Evolutionary conservation across 2,888 invertebrate species (phyloP).

Genomic region (Drosophila kuntzei): DNA sequence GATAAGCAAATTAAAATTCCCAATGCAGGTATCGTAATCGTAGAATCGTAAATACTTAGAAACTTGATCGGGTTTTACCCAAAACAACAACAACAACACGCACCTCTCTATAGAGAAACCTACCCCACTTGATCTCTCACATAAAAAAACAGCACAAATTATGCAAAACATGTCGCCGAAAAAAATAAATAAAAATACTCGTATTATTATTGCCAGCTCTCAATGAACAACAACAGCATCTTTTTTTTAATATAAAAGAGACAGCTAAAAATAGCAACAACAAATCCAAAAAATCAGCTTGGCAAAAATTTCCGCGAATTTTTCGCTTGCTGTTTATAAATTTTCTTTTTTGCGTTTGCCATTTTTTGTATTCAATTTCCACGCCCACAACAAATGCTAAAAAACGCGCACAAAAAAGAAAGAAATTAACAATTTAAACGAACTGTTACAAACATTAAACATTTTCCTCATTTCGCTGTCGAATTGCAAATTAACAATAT

Average conservation of each 20-base stretch:
- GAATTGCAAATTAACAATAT: slow-evolving; percentile 3
- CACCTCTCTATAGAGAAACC: slow-evolving; percentile 30
- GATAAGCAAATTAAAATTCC: slow-evolving; percentile 32
- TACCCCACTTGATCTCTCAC: slow-evolving; percentile 40
- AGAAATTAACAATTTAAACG: slow-evolving; percentile 22
- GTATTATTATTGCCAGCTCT: slow-evolving; percentile 39
- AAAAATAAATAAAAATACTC: slow-evolving; percentile 25
- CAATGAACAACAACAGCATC: slow-evolving; percentile 7
- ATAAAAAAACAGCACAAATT: slow-evolving; percentile 32
- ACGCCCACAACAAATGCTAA: slow-evolving; percentile 37
- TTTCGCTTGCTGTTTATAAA: slow-evolving; percentile 49
- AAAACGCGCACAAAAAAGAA: neutral
- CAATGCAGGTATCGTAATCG: slow-evolving; percentile 60
- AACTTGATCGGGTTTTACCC: slow-evolving; percentile 53
- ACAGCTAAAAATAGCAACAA: slow-evolving; percentile 42
- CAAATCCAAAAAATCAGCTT: slow-evolving; percentile 20
- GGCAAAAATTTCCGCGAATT: slow-evolving; percentile 63
- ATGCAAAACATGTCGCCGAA: slow-evolving; percentile 71
- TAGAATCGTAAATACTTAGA: slow-evolving; percentile 26
- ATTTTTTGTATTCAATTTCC: slow-evolving; percentile 29
- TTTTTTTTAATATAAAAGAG: slow-evolving; percentile 32
- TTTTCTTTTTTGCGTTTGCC: slow-evolving; percentile 7
- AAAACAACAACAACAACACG: slow-evolving; percentile 15
- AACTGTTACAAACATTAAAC: slow-evolving; percentile 42
- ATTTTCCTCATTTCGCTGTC: slow-evolving; percentile 10